Base-by-base conservation (phyloP, 2,113 vertebrate genomes). In the Arothron firmamentum region DNA sequence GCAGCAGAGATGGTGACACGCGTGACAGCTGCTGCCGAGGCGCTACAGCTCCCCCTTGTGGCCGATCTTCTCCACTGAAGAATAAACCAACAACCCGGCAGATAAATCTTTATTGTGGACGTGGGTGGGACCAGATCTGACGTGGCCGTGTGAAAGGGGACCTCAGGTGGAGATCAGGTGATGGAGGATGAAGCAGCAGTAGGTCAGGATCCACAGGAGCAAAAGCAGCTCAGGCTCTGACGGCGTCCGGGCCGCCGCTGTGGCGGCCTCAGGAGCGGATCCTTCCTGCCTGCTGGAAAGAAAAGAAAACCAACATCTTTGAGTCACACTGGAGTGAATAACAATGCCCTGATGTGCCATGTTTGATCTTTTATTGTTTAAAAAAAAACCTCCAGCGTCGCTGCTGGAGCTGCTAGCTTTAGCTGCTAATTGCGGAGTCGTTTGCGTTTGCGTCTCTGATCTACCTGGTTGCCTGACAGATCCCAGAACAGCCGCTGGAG, bases 131-230 rank as follows among this genome's bases (percentile, higher is more conserved):
- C 25, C 56, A 28, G 14, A 55, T 25, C 8, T 59, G 50, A 62
- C 64, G 51, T 47, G 46, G 38, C 14, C 42, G 57, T 16, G 34
- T 56, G 73, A 48, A 41, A 59, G 59, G 17, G 43, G 42, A 54
- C 45, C 65, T 83, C 67, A 74, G 55, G 25, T 28, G 25, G 78
- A 59, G 74, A 80, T 81, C 52, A 93, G 86, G 59, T 95, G 92
- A 13, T 91, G 91, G 56, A 93, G 80, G 56, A 96, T 83, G 75
- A 96, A 79, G 79, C 90, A 83, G 87, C 93, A 96, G 85, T 95
- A 96, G 47, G 92, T 77, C 54, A 94, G 82, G 31, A 94, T 80
- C 94, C 95, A 96, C 69, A 97, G 91, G 74, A 90, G 84, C 66
- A 94, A 50, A 3, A 94, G 81, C 46, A 92, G 64, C 49, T 92